Base-by-base conservation (phyloP, 92 coral and sea anemone species). In the Desmophyllum pertusum region DNA sequence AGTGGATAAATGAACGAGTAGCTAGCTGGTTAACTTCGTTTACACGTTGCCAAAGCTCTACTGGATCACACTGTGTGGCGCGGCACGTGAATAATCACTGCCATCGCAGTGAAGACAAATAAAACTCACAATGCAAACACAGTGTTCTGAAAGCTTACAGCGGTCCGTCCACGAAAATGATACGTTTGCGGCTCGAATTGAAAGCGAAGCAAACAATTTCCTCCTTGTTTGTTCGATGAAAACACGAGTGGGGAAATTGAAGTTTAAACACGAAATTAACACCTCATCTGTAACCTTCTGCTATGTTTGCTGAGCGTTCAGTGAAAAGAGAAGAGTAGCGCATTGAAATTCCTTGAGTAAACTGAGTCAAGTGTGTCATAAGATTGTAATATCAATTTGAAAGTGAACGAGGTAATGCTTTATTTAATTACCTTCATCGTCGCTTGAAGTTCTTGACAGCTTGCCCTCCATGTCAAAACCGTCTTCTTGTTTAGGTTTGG, bases 211-310 rank as follows among this genome's bases (percentile, higher is more conserved):
- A 73, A 72, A 57, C 57, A 70, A n/a, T 82, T 71, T 71, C 68
- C 69, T 53, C 52, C 62, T 45, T 81, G 77, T 39, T 78, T 57
- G 41, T 5, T 27, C n/a, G n/a, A n/a, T n/a, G n/a, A 15, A 31
- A 55, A 71, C 45, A 38, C 21, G 61, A 53, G 27, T 48, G 37
- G 48, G 38, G 61, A 73, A 82, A 61, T 72, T 30, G 27, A 72
- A 80, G 89, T 86, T 89, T 81, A 76, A 74, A 76, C 87, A 89
- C 67, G 71, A 89, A 85, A 89, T 89, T 89, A 89, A 74, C 90
- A 86, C 93, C 87, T 81, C 73, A 42, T 73, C 75, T 67, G 2
- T n/a, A 10, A 1, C 76, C 14, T 53, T 72, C 23, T 76, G 87
- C 71, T 75, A 63, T 85, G 69, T 82, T 55, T 83, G 84, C 84